Evolutionary conservation across 1,140 invertebrate genomes (phyloP), one percentile per base, ranked within the genome.

Genomic region (Babylonia areolata): DNA sequence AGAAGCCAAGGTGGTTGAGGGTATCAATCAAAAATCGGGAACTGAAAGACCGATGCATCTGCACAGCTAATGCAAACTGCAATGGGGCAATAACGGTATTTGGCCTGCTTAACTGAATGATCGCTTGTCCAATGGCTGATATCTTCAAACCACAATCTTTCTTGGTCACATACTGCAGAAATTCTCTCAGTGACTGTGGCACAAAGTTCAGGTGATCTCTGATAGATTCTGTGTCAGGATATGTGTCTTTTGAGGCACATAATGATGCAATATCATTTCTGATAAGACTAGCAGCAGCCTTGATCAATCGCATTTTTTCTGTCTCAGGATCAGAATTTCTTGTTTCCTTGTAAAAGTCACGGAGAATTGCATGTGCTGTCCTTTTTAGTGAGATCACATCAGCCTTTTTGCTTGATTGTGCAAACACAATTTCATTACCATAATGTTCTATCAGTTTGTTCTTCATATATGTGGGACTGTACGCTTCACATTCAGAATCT

Each of bases 221-320:
- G 31, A 71, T 71, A 23, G 64, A 6, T 71, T 71, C 64, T 71
- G 64, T 71, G 64, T 71, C 64, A 71, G 64, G 64, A 71, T 71
- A 71, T 23, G 23, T 23, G 23, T 71, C 64, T 23, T 33, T 71
- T 28, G 64, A 71, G 23, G 31, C 64, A 71, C 6, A 23, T 71
- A 71, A 33, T 23, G 23, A 71, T 71, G 42, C 5, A 46, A 46
- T 46, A 15, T 46, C 42, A 46, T 46, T 5, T 6, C 15, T 46
- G 42, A 46, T 46, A 15, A 46, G 42, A 46, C 42, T 46, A 15
- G 42, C 42, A 5, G 15, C 42, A 46, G 42, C 15, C 23, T 71
- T 71, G 23, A 71, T 71, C 23, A 71, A 33, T 71, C 64, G 54
- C 54, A 71, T 28, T 71, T 71, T 71, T 33, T 71, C 64, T 9